Evolutionary conservation across 2,888 invertebrate species (phyloP).

Genomic region (Noctua janthe): DNA sequence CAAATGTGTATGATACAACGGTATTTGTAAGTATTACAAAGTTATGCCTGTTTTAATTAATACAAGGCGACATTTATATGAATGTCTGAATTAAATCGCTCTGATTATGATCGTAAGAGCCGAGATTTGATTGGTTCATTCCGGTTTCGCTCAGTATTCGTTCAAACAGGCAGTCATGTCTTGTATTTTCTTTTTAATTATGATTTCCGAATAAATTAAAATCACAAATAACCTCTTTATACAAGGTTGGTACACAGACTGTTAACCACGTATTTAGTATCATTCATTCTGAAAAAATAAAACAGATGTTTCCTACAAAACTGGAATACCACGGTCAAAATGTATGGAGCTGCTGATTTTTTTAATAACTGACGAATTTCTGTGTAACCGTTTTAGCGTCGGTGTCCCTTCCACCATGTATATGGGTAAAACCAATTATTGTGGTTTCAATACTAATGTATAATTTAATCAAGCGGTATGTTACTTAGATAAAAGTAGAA

Average conservation of each 20-base stretch:
- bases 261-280: no score
- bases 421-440: neutral
- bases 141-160: neutral
- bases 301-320: no score
- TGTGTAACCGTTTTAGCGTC: no score
- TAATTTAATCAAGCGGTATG: slow-evolving; percentile 22
- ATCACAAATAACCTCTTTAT: neutral
- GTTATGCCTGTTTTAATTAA: no score
- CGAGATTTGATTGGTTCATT: neutral
- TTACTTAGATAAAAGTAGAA: slow-evolving; percentile 21
- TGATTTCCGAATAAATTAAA: neutral
- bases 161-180: neutral
- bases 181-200: neutral
- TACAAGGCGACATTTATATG: neutral
- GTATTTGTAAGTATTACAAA: neutral
- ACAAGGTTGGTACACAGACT: no score
- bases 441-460: neutral
- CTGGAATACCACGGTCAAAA: neutral
- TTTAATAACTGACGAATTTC: no score
- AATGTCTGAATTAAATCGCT: neutral
- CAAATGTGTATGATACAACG: slow-evolving; percentile 45
- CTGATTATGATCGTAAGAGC: neutral
- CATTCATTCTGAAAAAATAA: no score
- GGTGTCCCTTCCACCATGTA: no score
- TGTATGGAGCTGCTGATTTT: no score